phyloP scores from a whole-genome alignment of 1,140 invertebrate genomes.

The Condylostylus longicornis region DNA sequence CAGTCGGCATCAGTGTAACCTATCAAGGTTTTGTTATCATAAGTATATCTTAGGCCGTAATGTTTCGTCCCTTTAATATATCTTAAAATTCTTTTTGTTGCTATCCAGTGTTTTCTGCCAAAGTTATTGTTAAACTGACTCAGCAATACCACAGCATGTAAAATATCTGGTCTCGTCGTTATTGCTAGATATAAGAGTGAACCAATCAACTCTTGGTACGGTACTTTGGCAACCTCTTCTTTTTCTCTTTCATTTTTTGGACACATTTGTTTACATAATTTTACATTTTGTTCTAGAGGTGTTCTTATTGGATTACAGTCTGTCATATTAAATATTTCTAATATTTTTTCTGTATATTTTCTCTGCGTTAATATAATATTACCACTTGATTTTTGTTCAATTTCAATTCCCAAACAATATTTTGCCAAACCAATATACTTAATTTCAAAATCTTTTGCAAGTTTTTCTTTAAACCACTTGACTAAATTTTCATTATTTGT shows the following conservation, averaged over 20 bases:
- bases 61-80: constrained; percentile 25
- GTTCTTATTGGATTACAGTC: constrained; percentile 16
- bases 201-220: constrained; percentile 27
- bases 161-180: constrained; percentile 30
- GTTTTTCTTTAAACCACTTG: constrained; percentile 7
- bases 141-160: constrained; percentile 23
- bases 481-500: constrained; percentile 7
- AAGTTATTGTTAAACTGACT: constrained; percentile 16
- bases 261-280: constrained; percentile 12
- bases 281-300: constrained; percentile 11
- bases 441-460: constrained; percentile 15
- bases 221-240: background rate
- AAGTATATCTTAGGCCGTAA: constrained; percentile 5
- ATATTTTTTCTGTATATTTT: constrained; percentile 22
- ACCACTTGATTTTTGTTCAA: constrained; percentile 11
- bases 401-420: constrained; percentile 20
- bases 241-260: background rate
- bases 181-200: constrained; percentile 25
- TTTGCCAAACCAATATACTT: constrained; percentile 11
- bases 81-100: constrained; percentile 25
- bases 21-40: constrained; percentile 4
- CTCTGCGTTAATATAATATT: constrained; percentile 21
- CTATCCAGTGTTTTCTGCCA: constrained; percentile 17
- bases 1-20: constrained; percentile 15
- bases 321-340: constrained; percentile 14